phyloP scores from a whole-genome alignment of 1,140 invertebrate genomes.

The Fopius arisanus region DNA sequence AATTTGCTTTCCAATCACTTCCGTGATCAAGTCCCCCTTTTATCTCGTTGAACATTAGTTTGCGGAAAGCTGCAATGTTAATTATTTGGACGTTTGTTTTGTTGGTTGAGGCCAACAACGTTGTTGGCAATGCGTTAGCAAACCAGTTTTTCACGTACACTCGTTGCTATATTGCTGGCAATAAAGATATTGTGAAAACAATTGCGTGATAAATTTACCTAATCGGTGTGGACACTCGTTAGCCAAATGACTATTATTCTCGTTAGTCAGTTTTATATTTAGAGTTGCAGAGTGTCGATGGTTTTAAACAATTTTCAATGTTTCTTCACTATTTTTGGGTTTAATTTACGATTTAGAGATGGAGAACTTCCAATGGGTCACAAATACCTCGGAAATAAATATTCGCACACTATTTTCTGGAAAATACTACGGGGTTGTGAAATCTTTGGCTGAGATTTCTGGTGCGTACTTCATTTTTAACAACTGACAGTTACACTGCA shows the following conservation, averaged over 20 bases:
- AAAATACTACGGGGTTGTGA: too few species aligned
- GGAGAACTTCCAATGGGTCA: too few species aligned
- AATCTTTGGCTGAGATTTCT: too few species aligned
- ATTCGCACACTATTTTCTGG: too few species aligned
- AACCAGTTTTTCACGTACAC: slow-evolving; percentile 10
- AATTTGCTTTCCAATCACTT: neutral
- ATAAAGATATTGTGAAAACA: slow-evolving; percentile 4
- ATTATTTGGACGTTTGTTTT: slow-evolving; percentile 12
- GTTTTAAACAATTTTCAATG: too few species aligned
- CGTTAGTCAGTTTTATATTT: neutral
- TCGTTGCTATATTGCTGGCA: neutral
- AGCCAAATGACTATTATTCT: neutral
- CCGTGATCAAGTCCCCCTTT: neutral
- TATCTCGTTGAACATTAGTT: slow-evolving; percentile 9
- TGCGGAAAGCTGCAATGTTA: slow-evolving; percentile 14
- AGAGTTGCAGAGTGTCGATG: too few species aligned
- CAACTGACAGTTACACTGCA: too few species aligned
- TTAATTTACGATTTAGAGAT: too few species aligned
- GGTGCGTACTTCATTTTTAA: too few species aligned
- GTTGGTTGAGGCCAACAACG: neutral
- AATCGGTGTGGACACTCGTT: neutral
- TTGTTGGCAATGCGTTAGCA: neutral
- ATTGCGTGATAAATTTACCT: slow-evolving; percentile 7
- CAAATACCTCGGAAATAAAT: too few species aligned
- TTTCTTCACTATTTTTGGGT: too few species aligned